Percentiles rank a stretch among this genome's conserved stretches.
phyloP scores from a whole-genome alignment of 2,888 invertebrate genomes.

The Anthrax anthrax region DNA sequence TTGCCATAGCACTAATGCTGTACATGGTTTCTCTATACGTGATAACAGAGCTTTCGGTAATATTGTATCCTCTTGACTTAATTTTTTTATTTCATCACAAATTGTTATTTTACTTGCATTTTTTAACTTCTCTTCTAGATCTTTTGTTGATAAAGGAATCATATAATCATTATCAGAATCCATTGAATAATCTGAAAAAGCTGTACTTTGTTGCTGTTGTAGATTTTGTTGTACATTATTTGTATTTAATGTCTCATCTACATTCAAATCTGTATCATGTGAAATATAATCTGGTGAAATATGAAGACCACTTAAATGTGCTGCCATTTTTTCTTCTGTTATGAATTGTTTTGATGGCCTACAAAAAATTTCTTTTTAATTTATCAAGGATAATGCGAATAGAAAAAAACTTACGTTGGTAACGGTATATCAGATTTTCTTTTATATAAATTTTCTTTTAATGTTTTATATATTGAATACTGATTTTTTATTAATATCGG shows the following conservation, averaged over 20 bases:
- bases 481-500: background rate
- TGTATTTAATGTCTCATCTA: background rate
- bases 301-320: constrained; percentile 59
- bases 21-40: constrained; percentile 55
- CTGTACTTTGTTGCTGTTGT: no score
- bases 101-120: constrained; percentile 43
- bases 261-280: constrained; percentile 13
- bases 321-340: constrained; percentile 73
- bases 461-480: background rate
- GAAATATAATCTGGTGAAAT: constrained; percentile 41
- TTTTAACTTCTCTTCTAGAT: constrained; percentile 30
- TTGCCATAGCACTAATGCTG: constrained; percentile 69
- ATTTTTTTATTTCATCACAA: constrained; percentile 55
- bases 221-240: no score
- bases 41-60: constrained; percentile 51
- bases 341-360: constrained; percentile 59
- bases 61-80: constrained; percentile 42
- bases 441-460: background rate
- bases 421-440: background rate
- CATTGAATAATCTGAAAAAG: constrained; percentile 19
- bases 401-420: background rate
- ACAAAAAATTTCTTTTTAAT: no score
- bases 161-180: constrained; percentile 2
- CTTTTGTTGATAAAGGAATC: constrained; percentile 24
- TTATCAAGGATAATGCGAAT: background rate